Evolutionary conservation across 2,797 vertebrate species (phyloP), one percentile per base, ranked within the genome.

Genomic region (Bufotes viridis): DNA sequence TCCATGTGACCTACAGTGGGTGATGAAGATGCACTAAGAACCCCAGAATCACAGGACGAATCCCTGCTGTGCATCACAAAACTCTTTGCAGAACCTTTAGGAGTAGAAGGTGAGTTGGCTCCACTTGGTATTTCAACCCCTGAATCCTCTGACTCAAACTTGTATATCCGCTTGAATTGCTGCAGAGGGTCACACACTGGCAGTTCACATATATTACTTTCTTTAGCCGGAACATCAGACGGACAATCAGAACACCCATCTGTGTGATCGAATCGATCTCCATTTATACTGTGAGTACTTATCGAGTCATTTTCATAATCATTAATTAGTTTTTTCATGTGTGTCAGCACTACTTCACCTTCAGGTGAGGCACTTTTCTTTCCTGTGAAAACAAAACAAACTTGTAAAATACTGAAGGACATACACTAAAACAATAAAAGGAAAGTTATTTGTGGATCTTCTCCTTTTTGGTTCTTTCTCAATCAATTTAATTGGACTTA

Each of bases 141-240:
- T 0, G 96, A 97, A 92, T 97, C 97, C 91, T 98, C 97, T 0
- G 96, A 97, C 92, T 97, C 97, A 91, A 96, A 96, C 92, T 97
- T 98, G 92, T 95, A 96, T 83, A 97, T 90, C 87, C 93, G 93
- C 0, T 93, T 92, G 49, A 96, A 92, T 49, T 58, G 88, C 49
- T 90, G 87, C 55, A 95, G 94, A 76, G 95, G 91, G 79, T 94
- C 93, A 0, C 92, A 91, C 26, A 86, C 0, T 0, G 75, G 87
- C 85, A 93, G 82, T 11, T 94, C 93, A 74, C 96, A 95, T 81
- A 96, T 90, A 0, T 84, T 85, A 20, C 94, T 92, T 49, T 87
- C 91, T 7, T 67, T 89, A 69, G 60, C 22, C 0, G 26, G 81
- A 0, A 12, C 22, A 0, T 65, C 82, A 15, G 87, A 90, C 70